Base-by-base conservation (phyloP, 2,113 vertebrate genomes). In the Apodemus speciosus region DNA sequence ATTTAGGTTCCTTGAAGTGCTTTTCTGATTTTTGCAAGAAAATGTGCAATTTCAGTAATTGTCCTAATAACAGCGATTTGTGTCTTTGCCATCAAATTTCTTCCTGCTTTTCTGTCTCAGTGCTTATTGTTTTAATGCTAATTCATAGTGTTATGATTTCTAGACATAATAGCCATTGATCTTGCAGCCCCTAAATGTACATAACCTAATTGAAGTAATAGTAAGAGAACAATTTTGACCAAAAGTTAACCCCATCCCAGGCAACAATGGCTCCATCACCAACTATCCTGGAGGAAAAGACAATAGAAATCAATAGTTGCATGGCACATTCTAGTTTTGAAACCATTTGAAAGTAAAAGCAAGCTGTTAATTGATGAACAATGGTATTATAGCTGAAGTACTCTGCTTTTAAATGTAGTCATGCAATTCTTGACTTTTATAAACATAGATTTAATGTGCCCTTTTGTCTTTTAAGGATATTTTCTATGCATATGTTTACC, bases 41-140 rank as follows among this genome's bases (percentile, higher is more conserved):
- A 95, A 95, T 89, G 91, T 56, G 49, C 68, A 95, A 49, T 94
- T 94, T 75, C 77, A 92, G 68, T 68, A 83, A 88, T 90, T 89
- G 40, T 81, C 76, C 62, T 80, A 56, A 89, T 91, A 89, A 91
- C 56, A 84, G 30, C 40, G 80, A 89, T 87, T 95, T 91, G 13
- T 40, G 92, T 89, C 40, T 80, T 92, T 79, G 56, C 49, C 77
- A 92, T 76, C 69, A 95, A 94, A 93, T 92, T 20, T 87, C 87
- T 79, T 49, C 56, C 73, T 40, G 43, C 13, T 87, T 21, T 32
- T 94, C 40, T 89, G 53, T 60, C 86, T 86, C 88, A 72, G 66
- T 83, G 90, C 40, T 72, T 91, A 94, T 94, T 71, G 71, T 91
- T 94, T 95, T 89, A 75, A 62, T 89, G 69, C 49, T 93, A 89